Evolutionary conservation across 2,888 invertebrate species (phyloP).

Genomic region (Sphinx pinastri): DNA sequence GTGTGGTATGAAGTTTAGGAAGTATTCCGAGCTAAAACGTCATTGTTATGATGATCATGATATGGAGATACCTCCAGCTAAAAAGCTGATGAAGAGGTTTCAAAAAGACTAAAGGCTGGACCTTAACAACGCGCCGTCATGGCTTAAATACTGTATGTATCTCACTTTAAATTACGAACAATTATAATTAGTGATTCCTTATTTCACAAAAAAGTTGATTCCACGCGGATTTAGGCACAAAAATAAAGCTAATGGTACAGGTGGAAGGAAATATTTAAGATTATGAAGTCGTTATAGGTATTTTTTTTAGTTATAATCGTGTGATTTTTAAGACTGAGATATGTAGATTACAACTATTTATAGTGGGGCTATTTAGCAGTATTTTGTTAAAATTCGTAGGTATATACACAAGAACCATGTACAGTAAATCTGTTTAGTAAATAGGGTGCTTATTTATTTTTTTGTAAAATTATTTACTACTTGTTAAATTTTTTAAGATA

Average conservation of each 20-base stretch:
- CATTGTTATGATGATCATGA: slow-evolving; percentile 61
- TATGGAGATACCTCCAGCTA: slow-evolving; percentile 61
- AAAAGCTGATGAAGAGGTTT: slow-evolving; percentile 52
- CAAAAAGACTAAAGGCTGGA: slow-evolving; percentile 28
- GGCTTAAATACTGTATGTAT: not conserved
- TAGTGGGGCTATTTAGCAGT: not conserved
- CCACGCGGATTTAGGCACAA: no score
- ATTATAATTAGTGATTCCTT: no score
- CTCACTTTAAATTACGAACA: no score
- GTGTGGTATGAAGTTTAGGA: slow-evolving; percentile 71
- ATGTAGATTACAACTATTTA: not conserved
- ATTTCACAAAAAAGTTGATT: no score
- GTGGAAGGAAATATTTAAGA: not conserved
- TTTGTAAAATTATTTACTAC: not conserved
- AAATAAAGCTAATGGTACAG: no score
- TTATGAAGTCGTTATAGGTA: not conserved
- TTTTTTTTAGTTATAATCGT: not conserved
- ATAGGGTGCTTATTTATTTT: not conserved
- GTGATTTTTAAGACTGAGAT: slow-evolving; percentile 20
- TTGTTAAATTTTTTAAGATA: no score
- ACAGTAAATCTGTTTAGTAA: not conserved
- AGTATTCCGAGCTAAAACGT: slow-evolving; percentile 69
- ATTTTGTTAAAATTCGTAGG: not conserved
- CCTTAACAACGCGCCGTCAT: not conserved
- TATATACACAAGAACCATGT: not conserved